Conservation (phyloP, 2,797 vertebrate genomes). For the Trichosurus vulpecula region DNA sequence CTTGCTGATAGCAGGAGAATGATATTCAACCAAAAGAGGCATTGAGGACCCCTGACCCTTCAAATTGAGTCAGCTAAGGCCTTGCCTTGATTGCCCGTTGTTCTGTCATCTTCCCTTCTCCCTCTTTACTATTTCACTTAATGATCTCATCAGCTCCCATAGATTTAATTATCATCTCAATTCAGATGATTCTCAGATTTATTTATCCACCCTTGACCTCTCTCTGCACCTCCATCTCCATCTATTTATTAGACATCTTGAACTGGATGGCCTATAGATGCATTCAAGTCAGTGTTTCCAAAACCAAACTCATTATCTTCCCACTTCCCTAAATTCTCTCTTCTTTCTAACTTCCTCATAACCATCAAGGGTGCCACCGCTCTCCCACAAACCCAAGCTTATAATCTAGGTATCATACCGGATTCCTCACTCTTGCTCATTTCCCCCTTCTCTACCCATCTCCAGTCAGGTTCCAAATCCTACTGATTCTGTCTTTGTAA, state of each 20-base stretch:
- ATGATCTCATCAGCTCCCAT: neutral
- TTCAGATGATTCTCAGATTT: neutral
- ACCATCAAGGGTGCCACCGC: neutral
- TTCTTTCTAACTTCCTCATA: neutral
- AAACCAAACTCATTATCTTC: neutral
- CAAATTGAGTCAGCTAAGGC: neutral
- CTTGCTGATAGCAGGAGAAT: neutral
- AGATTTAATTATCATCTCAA: neutral
- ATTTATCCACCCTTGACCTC: neutral
- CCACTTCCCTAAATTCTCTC: neutral
- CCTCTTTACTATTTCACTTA: neutral
- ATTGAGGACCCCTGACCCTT: neutral
- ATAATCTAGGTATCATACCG: neutral
- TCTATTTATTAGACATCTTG: neutral
- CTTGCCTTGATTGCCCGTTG: neutral
- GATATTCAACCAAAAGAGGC: neutral
- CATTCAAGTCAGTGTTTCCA: neutral
- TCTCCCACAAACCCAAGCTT: neutral
- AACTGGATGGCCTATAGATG: neutral
- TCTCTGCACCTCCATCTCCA: neutral
- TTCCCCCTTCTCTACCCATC: neutral
- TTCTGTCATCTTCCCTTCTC: neutral
- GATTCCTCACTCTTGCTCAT: neutral
- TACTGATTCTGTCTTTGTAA: neutral
- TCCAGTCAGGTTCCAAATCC: neutral